Base-by-base conservation (phyloP, 2,888 invertebrate genomes). In the Sycophila texana region DNA sequence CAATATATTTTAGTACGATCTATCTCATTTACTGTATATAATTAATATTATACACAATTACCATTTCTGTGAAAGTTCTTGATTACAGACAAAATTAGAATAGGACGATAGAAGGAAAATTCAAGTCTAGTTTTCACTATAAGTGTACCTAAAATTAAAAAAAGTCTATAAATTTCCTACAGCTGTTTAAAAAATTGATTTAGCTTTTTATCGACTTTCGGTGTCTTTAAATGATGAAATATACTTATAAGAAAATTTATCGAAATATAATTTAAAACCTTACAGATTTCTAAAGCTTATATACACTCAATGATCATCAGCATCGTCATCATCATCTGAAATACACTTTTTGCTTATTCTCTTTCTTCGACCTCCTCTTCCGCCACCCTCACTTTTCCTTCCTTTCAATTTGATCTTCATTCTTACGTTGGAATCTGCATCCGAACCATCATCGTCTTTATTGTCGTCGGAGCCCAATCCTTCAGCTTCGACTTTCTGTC, bases 331-430 rank as follows among this genome's bases (percentile, higher is more conserved):
- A 73, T 94, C 94, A 61, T 92, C 92, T 7, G 94, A 94, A 83
- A 94, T 92, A 87, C 93, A 94, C 87, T 94, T 94, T 83, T 93
- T 92, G 55, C 91, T 89, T 75, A 92, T 92, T 84, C 93, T 92
- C 83, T 92, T 92, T 84, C 93, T 92, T 70, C 93, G 90, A 0
- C 93, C 92, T 4, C 92, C 92, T 4, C 92, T 91, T 76, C 91
- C 91, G 7, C 81, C 79, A 84, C 92, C 92, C 74, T 89, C 90
- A 14, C 87, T 84, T 76, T 89, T 89, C 70, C 90, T 90, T 53
- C 91, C 91, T 84, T 94, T 95, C 74, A 95, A 88, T 89, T 95
- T 95, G 60, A 95, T 93, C 89, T 95, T 95, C 94, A 95, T 95
- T 90, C 95, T 94, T 5, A 95, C 93, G 79, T 92, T 93, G 3